Conservation (phyloP, 1,140 invertebrate genomes). For the Trinorchestia longiramus region DNA sequence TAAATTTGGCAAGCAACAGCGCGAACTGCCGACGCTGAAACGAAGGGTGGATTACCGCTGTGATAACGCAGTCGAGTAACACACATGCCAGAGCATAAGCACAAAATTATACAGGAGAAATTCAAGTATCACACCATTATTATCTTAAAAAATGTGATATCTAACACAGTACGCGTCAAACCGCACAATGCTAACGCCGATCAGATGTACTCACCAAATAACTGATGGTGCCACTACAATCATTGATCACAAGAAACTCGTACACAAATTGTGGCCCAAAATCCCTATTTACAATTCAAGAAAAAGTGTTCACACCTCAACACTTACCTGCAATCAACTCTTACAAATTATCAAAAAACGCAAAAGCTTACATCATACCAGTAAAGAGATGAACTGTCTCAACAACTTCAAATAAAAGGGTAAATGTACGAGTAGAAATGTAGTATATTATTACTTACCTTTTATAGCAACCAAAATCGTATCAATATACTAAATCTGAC, state of each 20-base stretch:
- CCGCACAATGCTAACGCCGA: not conserved
- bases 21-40: not conserved
- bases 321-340: not conserved
- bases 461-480: not conserved
- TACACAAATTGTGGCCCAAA: not conserved
- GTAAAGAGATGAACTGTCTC: not conserved
- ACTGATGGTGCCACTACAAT: not conserved
- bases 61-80: slow-evolving; percentile 27
- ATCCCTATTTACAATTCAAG: not conserved
- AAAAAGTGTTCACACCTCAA: not conserved
- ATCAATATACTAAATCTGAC: not conserved
- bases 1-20: not conserved
- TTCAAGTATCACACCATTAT: not conserved
- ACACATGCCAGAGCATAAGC: not conserved
- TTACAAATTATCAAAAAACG: not conserved
- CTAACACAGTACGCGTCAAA: not conserved
- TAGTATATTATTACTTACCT: not conserved
- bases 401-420: not conserved
- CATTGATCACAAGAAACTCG: not conserved
- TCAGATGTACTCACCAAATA: not conserved
- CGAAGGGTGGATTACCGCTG: not conserved
- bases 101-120: not conserved
- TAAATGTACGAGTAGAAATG: too few relatives aligned
- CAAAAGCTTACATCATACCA: not conserved
- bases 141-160: not conserved